These are phyloP conservation scores for Falcaria lacertinaria DNA, from an alignment of 2,888 invertebrate genomes.

Conservation along the genomic window DNA sequence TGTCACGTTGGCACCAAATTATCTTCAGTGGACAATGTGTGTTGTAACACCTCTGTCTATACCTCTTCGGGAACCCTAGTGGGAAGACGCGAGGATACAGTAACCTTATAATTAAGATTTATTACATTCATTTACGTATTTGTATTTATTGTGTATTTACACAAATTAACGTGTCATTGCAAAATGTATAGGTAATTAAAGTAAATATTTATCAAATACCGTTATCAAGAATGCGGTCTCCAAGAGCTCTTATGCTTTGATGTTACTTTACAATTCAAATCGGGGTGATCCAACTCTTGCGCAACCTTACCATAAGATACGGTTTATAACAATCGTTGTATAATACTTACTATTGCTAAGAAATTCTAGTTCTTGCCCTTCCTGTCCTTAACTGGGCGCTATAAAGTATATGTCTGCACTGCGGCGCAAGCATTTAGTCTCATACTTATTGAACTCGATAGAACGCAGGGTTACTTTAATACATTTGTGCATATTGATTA, in stretches of 20 bases:
- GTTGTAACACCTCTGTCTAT: too few relatives aligned
- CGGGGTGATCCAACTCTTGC: slow-evolving; percentile 6
- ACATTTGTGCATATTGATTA: background rate
- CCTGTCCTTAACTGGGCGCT: background rate
- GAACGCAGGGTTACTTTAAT: too few relatives aligned
- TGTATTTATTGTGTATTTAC: too few relatives aligned
- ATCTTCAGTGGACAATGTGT: too few relatives aligned
- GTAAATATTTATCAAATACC: background rate
- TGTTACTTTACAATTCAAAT: slow-evolving; percentile 10
- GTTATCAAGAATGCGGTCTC: background rate
- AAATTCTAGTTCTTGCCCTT: slow-evolving; percentile 8
- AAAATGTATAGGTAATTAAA: background rate
- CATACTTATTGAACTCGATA: slow-evolving; percentile 9
- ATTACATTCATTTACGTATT: too few relatives aligned
- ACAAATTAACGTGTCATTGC: too few relatives aligned
- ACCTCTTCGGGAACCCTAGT: too few relatives aligned
- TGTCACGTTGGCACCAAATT: too few relatives aligned
- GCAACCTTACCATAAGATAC: slow-evolving; percentile 13
- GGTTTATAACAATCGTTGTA: slow-evolving; percentile 10
- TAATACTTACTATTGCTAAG: slow-evolving; percentile 9
- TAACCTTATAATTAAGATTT: too few relatives aligned
- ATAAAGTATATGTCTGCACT: slow-evolving; percentile 16
- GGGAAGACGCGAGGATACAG: too few relatives aligned
- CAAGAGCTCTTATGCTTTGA: background rate
- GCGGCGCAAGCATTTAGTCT: slow-evolving; percentile 12